Evolutionary conservation across 2,113 vertebrate species (phyloP).

Genomic region (Garra rufa): DNA sequence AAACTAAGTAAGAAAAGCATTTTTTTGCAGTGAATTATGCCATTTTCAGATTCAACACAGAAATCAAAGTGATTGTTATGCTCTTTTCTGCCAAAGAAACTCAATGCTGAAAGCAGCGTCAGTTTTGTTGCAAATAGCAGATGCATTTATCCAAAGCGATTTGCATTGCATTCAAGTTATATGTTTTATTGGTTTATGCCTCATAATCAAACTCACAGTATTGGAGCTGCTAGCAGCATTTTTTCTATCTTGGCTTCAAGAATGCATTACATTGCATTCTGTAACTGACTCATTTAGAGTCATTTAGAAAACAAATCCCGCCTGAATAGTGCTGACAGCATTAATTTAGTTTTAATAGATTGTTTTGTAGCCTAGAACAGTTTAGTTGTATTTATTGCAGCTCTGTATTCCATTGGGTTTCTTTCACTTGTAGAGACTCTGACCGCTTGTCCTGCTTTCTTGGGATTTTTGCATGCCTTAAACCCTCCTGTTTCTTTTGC

Average conservation of each 20-base stretch:
- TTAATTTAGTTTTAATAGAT: not conserved
- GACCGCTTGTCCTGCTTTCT: not conserved
- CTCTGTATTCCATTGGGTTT: not conserved
- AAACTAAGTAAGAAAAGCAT: too few species aligned
- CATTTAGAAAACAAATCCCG: not conserved
- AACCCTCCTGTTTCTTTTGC: not conserved
- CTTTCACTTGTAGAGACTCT: not conserved
- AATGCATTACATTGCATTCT: not conserved
- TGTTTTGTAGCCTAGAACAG: not conserved
- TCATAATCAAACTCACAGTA: not conserved
- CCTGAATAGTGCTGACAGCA: not conserved
- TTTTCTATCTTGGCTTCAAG: not conserved
- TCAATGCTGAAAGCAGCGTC: too few species aligned
- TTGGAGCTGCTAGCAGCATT: too few species aligned
- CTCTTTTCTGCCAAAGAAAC: too few species aligned
- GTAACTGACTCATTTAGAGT: not conserved
- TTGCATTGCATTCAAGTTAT: not conserved
- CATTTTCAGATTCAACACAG: too few species aligned
- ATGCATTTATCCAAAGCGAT: not conserved
- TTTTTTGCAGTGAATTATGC: too few species aligned
- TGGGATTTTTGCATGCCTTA: not conserved
- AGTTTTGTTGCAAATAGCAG: not conserved
- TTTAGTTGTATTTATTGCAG: not conserved
- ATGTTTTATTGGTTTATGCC: not conserved
- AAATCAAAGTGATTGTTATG: too few species aligned